phyloP scores from a whole-genome alignment of 1,140 invertebrate species.

The Euwallacea fornicatus region DNA sequence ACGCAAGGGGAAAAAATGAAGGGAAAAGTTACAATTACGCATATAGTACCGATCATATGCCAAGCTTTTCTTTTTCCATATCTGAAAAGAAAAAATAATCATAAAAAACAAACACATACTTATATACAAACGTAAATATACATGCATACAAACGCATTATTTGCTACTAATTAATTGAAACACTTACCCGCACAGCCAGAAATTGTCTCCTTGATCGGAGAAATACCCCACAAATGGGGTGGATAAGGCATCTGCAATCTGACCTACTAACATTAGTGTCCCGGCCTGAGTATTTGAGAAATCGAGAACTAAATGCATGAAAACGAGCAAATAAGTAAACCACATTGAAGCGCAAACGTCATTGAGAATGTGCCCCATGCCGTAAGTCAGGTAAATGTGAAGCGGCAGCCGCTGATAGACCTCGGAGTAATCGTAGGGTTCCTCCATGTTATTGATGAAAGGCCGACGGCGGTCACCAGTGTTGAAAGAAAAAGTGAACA shows the following conservation, averaged over 20 bases:
- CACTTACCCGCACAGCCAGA: constrained; percentile 59
- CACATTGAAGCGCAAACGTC: constrained; percentile 96
- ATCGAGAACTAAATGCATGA: constrained; percentile 80
- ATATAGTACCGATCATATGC: constrained; percentile 86
- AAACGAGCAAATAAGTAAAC: constrained; percentile 96
- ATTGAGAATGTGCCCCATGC: constrained; percentile 87
- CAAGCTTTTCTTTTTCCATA: constrained; percentile 89
- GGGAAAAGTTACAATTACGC: constrained; percentile 80
- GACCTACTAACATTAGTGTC: constrained; percentile 78
- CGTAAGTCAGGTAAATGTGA: constrained; percentile 55
- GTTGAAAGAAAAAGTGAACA: no score
- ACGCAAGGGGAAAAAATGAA: constrained; percentile 88
- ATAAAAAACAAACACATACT: background rate
- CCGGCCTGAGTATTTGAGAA: constrained; percentile 79
- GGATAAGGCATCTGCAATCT: constrained; percentile 82
- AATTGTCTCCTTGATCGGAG: constrained; percentile 73
- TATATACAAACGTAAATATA: no score
- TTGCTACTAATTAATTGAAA: background rate
- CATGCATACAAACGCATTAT: no score
- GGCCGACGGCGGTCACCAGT: background rate
- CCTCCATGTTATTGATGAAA: constrained; percentile 13
- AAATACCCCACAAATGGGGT: constrained; percentile 89
- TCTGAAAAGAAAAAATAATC: constrained; percentile 35
- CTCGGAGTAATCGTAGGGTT: constrained; percentile 50
- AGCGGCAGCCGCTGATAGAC: constrained; percentile 50